Evolutionary conservation across 2,797 vertebrate species (phyloP).

Genomic region (Antennarius maculatus): DNA sequence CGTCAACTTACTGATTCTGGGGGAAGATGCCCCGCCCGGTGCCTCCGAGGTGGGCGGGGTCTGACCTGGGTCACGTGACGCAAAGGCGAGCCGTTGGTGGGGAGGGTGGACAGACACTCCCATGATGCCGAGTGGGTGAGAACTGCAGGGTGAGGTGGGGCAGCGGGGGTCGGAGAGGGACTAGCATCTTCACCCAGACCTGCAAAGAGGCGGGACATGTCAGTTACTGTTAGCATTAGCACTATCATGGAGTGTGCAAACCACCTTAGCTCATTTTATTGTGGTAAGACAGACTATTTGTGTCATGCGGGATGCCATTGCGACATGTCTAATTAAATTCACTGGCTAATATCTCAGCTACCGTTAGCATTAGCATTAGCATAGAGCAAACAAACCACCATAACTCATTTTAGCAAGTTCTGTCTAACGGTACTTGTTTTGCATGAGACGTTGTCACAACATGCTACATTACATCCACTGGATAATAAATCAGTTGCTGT

Average conservation of each 20-base stretch:
- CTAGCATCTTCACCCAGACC: slow-evolving; percentile 78
- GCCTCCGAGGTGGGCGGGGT: slow-evolving; percentile 86
- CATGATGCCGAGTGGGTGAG: slow-evolving; percentile 86
- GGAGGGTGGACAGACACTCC: slow-evolving; percentile 88
- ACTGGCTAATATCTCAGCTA: background rate
- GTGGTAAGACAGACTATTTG: too few relatives aligned
- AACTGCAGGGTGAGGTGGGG: slow-evolving; percentile 72
- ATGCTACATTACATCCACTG: too few relatives aligned
- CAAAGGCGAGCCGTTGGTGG: slow-evolving; percentile 89
- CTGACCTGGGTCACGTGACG: slow-evolving; percentile 88
- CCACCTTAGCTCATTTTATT: too few relatives aligned
- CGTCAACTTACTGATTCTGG: slow-evolving; percentile 77
- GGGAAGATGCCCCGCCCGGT: slow-evolving; percentile 78
- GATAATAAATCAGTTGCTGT: too few relatives aligned
- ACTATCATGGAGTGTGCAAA: too few relatives aligned
- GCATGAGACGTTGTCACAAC: too few relatives aligned
- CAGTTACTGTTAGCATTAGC: background rate
- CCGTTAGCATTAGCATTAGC: background rate
- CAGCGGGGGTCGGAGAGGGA: slow-evolving; percentile 78
- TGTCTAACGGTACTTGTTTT: too few relatives aligned
- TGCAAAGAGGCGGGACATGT: slow-evolving; percentile 21
- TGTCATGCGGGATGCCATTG: too few relatives aligned
- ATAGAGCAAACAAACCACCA: too few relatives aligned
- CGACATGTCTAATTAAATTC: slow-evolving; percentile 1
- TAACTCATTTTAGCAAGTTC: too few relatives aligned